These are phyloP conservation scores for Ophioninae sp. DNA, from an alignment of 2,888 invertebrate species.

Conservation along the genomic window DNA sequence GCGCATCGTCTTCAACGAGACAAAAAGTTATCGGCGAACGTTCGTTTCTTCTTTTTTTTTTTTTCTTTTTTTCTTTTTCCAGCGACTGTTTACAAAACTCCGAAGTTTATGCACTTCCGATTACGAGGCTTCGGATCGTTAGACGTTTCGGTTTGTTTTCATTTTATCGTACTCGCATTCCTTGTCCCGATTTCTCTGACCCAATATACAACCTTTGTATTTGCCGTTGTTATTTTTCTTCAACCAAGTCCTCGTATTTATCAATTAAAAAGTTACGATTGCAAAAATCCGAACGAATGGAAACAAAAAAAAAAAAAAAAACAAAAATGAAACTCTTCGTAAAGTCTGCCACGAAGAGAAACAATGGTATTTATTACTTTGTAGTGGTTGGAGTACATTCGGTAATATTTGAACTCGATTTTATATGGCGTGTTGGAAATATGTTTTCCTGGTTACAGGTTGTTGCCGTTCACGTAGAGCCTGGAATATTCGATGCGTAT, in stretches of 20 bases:
- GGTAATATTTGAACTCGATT: background rate
- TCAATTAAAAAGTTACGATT: constrained; percentile 7
- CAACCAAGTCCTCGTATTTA: background rate
- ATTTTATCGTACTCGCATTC: constrained; percentile 23
- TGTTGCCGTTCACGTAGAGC: constrained; percentile 90
- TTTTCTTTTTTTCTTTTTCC: constrained; percentile 14
- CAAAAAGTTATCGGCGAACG: constrained; percentile 47
- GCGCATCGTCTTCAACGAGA: constrained; percentile 33
- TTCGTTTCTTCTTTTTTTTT: constrained; percentile 1
- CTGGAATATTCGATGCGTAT: constrained; percentile 90
- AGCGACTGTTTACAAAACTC: constrained; percentile 43
- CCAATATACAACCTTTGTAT: constrained; percentile 22
- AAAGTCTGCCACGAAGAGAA: background rate
- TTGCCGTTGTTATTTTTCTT: constrained; percentile 22
- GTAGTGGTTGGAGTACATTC: no score
- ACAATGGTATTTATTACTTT: background rate
- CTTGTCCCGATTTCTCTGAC: constrained; percentile 39
- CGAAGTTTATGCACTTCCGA: constrained; percentile 69
- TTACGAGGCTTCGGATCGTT: constrained; percentile 37
- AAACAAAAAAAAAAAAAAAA: background rate
- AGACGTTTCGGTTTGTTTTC: constrained; percentile 24
- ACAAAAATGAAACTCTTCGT: background rate
- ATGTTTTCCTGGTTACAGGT: constrained; percentile 83
- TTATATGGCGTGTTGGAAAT: background rate
- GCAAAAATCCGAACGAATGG: background rate